Conservation (phyloP, 2,113 vertebrate genomes). For the Eupsittula cactorum region DNA sequence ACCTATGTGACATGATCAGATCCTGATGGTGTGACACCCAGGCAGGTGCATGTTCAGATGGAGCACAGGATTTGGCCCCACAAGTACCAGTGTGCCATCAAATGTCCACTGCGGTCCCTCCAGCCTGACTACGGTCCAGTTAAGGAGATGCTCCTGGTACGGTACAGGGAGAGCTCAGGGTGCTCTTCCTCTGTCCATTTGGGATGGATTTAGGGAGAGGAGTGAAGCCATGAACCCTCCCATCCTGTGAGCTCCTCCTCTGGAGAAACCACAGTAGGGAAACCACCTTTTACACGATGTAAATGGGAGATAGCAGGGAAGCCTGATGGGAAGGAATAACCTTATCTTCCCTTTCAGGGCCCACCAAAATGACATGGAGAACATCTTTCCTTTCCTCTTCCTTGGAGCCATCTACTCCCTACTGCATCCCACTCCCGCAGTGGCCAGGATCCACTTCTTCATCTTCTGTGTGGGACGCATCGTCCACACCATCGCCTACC, state of each 20-base stretch:
- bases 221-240: neutral
- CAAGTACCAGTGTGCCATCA: neutral
- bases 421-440: conserved; percentile 75
- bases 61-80: neutral
- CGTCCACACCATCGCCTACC: conserved; percentile 86
- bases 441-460: conserved; percentile 89
- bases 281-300: neutral
- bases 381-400: conserved; percentile 95
- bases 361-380: conserved; percentile 93
- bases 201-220: neutral
- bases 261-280: neutral
- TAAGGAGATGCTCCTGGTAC: neutral
- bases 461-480: conserved; percentile 83
- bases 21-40: neutral
- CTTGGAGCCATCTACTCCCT: conserved; percentile 89
- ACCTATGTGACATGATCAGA: rapidly evolving
- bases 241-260: neutral
- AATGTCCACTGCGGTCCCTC: neutral
- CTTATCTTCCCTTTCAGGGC: conserved; percentile 75
- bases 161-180: neutral
- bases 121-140: rapidly evolving
- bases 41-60: neutral
- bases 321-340: neutral
- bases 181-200: rapidly evolving
- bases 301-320: neutral